Percentiles rank a stretch among this genome's conserved stretches.
Conservation (phyloP, 2,797 vertebrate genomes). For the Balearica regulorum region DNA sequence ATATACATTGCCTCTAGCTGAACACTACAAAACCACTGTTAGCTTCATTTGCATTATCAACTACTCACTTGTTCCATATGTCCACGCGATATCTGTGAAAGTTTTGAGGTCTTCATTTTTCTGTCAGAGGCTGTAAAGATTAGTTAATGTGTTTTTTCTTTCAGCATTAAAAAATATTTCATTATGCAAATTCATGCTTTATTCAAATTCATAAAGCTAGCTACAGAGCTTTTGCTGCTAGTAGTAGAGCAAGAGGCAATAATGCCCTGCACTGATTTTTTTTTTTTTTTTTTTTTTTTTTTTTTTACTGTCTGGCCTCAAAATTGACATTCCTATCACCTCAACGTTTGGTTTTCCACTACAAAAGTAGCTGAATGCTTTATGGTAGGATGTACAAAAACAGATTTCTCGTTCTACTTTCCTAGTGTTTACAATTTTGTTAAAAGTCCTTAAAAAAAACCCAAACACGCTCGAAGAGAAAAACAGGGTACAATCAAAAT, state of each 20-base stretch:
- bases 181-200: conserved; percentile 22
- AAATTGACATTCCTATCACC: neutral
- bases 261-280: neutral
- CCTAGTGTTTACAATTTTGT: neutral
- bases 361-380: neutral
- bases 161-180: neutral
- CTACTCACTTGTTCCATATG: conserved; percentile 14
- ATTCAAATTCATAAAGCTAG: conserved; percentile 2
- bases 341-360: neutral
- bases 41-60: conserved; percentile 28
- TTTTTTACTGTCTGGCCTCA: neutral
- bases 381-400: neutral
- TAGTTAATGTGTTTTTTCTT: neutral
- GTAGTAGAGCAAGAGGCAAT: neutral
- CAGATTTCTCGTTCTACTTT: neutral
- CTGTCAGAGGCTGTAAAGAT: conserved; percentile 33
- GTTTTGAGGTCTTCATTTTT: conserved; percentile 38
- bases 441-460: neutral
- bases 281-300: neutral
- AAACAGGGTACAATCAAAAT: neutral
- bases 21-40: neutral
- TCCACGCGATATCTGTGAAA: conserved; percentile 10
- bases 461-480: neutral
- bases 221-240: neutral
- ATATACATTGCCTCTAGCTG: neutral